Evolutionary conservation across 2,113 vertebrate species (phyloP).

Genomic region (Cricetomys ansorgei): DNA sequence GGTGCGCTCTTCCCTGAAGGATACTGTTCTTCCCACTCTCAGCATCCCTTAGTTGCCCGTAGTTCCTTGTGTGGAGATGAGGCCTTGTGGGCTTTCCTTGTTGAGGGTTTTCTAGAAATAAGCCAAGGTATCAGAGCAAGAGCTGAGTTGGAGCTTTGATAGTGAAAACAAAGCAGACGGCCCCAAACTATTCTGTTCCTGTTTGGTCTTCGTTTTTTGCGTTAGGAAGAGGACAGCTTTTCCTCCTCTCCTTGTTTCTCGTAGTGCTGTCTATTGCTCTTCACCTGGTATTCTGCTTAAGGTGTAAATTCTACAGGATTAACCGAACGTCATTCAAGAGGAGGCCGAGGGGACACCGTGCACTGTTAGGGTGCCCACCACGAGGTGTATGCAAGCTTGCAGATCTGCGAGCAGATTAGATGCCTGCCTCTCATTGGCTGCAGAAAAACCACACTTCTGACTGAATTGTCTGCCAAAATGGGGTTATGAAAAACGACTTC

Average conservation of each 20-base stretch:
- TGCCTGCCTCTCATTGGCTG: neutral
- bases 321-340: neutral
- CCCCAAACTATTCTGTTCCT: neutral
- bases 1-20: neutral
- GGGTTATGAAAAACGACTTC: conserved; percentile 9
- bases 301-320: neutral
- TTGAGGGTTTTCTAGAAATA: neutral
- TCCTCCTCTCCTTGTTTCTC: neutral
- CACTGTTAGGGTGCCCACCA: no score
- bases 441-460: neutral
- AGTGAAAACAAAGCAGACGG: neutral
- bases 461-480: conserved; percentile 37
- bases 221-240: neutral
- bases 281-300: neutral
- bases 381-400: neutral
- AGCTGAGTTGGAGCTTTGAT: neutral
- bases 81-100: neutral
- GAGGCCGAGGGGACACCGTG: neutral
- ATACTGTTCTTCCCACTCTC: neutral
- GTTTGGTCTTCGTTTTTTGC: neutral
- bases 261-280: neutral
- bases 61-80: neutral
- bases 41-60: neutral
- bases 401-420: neutral
- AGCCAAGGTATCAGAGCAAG: neutral